Base-by-base conservation (phyloP, 2,888 invertebrate genomes). In the Ochropleura plecta region DNA sequence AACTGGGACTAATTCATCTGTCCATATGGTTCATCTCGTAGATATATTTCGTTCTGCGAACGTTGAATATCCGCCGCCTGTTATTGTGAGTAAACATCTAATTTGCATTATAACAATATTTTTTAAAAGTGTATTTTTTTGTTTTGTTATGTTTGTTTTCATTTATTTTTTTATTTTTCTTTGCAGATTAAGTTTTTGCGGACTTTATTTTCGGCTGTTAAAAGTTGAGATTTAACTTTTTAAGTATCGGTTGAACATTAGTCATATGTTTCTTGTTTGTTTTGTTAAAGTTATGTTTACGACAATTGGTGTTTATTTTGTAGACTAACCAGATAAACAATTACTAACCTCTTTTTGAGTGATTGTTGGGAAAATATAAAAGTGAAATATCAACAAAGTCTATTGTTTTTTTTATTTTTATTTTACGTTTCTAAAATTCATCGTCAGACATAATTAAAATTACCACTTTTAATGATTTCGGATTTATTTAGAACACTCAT, bases 1-100 rank as follows among this genome's bases (percentile, higher is more conserved):
- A 93, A 92, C 94, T 93, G 93, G 86, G 86, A 94, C 92, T 93
- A 92, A 93, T 91, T 93, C 91, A 96, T 94, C 97, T 96, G 97
- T 97, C 97, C 98, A 97, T 98, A 98, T 98, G 98, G 98, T 98
- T 97, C 98, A 98, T 96, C 97, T 98, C 97, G 97, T 98, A 96
- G 97, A 98, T 97, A 97, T 97, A 96, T 98, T 98, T 96, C 97
- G 97, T 97, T 97, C 98, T 97, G 97, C 97, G 96, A 97, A 97
- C 95, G 97, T 97, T 97, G 98, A 97, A 96, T 98, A 97, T 97
- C 97, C 97, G 96, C 96, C 96, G 93, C 97, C 97, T 96, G 97
- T 97, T 97, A 97, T 97, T 97, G 98, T 98, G 97, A 98, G 98
- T 98, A 97, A 93, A 93, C 88, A 92, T 87, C 84, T 76, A 82